Evolutionary conservation across 2,888 invertebrate species (phyloP).

Genomic region (Boloria selene): DNA sequence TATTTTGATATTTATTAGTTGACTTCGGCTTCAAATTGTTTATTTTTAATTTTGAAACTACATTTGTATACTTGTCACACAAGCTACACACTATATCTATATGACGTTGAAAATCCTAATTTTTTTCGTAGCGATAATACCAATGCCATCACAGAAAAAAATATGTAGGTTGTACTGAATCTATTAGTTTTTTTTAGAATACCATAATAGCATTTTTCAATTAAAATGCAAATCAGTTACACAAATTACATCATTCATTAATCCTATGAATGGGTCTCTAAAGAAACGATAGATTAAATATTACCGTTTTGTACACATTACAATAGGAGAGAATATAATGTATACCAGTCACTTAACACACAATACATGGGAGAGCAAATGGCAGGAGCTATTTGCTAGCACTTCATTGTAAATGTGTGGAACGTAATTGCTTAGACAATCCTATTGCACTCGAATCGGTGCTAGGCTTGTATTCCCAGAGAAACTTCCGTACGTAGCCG

Average conservation of each 20-base stretch:
- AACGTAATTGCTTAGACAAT: slow-evolving; percentile 34
- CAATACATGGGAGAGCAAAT: slow-evolving; percentile 39
- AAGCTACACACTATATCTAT: too few species aligned
- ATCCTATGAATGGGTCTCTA: neutral
- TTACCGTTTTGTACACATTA: slow-evolving; percentile 21
- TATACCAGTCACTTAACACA: slow-evolving; percentile 33
- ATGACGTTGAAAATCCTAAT: too few species aligned
- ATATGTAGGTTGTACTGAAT: too few species aligned
- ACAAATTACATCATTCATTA: neutral
- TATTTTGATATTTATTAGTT: neutral
- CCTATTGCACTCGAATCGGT: slow-evolving; percentile 32
- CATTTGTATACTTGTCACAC: too few species aligned
- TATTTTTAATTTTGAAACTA: too few species aligned
- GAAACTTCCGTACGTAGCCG: slow-evolving; percentile 36
- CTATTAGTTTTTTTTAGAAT: too few species aligned
- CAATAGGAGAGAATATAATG: slow-evolving; percentile 13
- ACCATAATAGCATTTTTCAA: too few species aligned
- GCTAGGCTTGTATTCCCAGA: slow-evolving; percentile 37
- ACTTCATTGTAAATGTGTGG: slow-evolving; percentile 38
- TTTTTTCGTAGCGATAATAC: too few species aligned
- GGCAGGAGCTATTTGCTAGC: slow-evolving; percentile 36
- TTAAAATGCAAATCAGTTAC: too few species aligned
- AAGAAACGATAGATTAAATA: slow-evolving; percentile 7
- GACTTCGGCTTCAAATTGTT: neutral
- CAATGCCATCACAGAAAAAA: too few species aligned